Base-by-base conservation (phyloP, 2,888 invertebrate genomes). In the Trissoscelio sp. region DNA sequence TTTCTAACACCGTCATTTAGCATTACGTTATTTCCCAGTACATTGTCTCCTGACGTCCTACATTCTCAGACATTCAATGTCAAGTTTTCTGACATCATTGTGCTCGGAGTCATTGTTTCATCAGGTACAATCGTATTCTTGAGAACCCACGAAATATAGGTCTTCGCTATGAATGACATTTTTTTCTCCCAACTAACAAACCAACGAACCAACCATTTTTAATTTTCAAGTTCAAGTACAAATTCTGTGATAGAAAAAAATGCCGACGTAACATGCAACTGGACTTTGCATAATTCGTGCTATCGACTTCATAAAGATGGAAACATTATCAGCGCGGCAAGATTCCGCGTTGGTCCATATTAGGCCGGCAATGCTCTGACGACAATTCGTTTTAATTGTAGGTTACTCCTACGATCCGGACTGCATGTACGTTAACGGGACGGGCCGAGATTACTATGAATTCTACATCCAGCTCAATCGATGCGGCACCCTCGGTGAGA, bases 341-440 rank as follows among this genome's bases (percentile, higher is more conserved):
- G 42, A 39, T 60, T 48, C 60, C 55, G 34, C 31, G 14, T 74
- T 24, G 46, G n/a, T 58, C 81, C 62, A 58, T 70, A 81, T 58
- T 77, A 48, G 72, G 62, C 20, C 22, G 24, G 72, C 64, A 69
- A 81, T 66, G 78, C 60, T 82, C 44, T 66, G 60, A 70, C 79
- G 80, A 86, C 85, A 84, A 84, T 86, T 70, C 79, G 46, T 87
- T 87, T 86, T 89, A 87, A 89, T 90, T 90, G 74, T 91, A 96
- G 97, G 98, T 66, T 98, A 97, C 91, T 97, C 97, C 0, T 97
- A 97, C 89, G 97, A 98, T 90, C 96, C 97, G 0, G 97, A 97
- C 91, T 98, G 98, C 90, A 97, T 98, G 94, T 98, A 98, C 92
- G 96, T 98, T 83, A 98, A 98, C 92, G 98, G 97, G 0, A 96